Conservation (phyloP, 1,140 invertebrate genomes). For the Ladona fulva region DNA sequence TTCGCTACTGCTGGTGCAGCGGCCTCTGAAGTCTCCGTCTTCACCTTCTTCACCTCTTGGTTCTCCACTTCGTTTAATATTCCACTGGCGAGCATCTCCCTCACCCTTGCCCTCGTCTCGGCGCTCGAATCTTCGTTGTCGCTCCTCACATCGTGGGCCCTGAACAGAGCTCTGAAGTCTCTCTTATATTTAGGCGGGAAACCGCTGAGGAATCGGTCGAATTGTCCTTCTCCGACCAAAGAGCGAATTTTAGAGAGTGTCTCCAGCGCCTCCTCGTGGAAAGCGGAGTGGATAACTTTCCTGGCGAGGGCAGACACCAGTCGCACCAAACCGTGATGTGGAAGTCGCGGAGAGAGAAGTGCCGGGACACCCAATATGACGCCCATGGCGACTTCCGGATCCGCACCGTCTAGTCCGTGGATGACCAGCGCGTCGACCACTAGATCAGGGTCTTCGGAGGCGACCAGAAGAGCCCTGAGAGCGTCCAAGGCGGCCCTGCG, state of each 20-base stretch:
- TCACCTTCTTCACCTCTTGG: background rate
- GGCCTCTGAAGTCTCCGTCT: conserved; percentile 15
- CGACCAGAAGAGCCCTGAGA: conserved; percentile 52
- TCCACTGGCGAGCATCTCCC: conserved; percentile 12
- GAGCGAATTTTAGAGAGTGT: conserved; percentile 56
- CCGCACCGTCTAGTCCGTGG: conserved; percentile 49
- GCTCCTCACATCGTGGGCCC: background rate
- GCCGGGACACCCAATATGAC: conserved; percentile 56
- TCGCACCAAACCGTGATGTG: conserved; percentile 27
- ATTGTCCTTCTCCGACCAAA: conserved; percentile 50
- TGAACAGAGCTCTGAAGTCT: conserved; percentile 52
- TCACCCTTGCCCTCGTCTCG: background rate
- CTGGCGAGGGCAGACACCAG: conserved; percentile 48
- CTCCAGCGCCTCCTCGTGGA: conserved; percentile 57
- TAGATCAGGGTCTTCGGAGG: conserved; percentile 45
- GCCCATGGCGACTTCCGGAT: conserved; percentile 52
- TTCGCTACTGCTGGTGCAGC: conserved; percentile 15
- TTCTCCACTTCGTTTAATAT: background rate
- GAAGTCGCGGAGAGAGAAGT: conserved; percentile 41
- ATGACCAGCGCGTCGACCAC: conserved; percentile 51
- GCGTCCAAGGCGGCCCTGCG: conserved; percentile 63
- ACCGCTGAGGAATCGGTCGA: conserved; percentile 40
- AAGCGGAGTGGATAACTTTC: conserved; percentile 52
- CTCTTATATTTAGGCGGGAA: conserved; percentile 37
- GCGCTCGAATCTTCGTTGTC: conserved; percentile 14